Evolutionary conservation across 2,797 vertebrate species (phyloP).

Genomic region (Acanthurus lineatus): DNA sequence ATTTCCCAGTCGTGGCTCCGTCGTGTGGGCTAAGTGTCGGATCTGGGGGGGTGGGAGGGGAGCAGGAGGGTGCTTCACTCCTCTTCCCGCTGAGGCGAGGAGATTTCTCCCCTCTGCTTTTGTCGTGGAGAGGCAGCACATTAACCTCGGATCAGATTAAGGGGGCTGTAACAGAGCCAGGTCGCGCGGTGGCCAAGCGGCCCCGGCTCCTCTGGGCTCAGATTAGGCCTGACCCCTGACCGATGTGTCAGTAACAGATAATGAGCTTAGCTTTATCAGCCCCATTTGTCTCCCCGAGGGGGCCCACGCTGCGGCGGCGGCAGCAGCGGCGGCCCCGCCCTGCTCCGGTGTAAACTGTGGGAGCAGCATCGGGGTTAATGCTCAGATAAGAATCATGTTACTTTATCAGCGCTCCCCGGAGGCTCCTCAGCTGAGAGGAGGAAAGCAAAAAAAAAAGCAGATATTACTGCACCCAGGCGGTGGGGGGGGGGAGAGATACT

Average conservation of each 20-base stretch:
- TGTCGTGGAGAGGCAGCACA: constrained; percentile 69
- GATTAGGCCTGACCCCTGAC: constrained; percentile 76
- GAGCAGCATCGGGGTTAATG: constrained; percentile 60
- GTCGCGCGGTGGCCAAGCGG: constrained; percentile 62
- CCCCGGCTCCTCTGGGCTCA: constrained; percentile 67
- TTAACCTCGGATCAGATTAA: constrained; percentile 80
- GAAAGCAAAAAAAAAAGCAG: constrained; percentile 5
- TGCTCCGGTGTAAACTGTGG: constrained; percentile 37
- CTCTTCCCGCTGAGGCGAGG: constrained; percentile 17
- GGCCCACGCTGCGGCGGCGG: neutral
- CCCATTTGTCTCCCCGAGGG: constrained; percentile 65
- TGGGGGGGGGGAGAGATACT: constrained; percentile 21
- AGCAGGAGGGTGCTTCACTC: constrained; percentile 40
- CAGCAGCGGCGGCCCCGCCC: constrained; percentile 1
- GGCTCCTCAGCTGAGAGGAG: constrained; percentile 38
- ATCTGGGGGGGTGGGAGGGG: constrained; percentile 51
- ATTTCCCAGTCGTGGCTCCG: constrained; percentile 62
- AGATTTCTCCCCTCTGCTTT: constrained; percentile 58
- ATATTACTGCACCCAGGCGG: constrained; percentile 40
- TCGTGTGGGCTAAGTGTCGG: constrained; percentile 65
- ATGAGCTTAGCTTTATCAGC: constrained; percentile 77
- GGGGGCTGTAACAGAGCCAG: constrained; percentile 62
- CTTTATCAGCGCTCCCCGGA: constrained; percentile 56
- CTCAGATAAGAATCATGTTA: constrained; percentile 64
- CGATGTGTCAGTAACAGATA: constrained; percentile 71